phyloP scores from a whole-genome alignment of 2,797 vertebrate species.

The Spinibarbus caldwelli region DNA sequence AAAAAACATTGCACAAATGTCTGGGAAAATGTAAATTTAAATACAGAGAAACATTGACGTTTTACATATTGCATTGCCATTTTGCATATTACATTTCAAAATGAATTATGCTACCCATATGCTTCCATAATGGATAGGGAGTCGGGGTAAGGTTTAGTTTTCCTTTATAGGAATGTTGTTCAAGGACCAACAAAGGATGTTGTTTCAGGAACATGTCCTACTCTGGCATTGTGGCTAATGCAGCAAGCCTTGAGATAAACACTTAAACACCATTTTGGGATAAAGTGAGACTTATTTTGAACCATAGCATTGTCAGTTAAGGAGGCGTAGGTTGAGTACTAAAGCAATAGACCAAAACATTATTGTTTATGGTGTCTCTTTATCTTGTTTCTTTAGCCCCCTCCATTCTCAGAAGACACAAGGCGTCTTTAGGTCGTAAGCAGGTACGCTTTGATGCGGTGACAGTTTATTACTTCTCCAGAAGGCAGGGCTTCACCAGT shows the following conservation, averaged over 20 bases:
- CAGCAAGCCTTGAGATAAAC: neutral
- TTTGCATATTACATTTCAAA: no score
- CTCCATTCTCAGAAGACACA: conserved; percentile 91
- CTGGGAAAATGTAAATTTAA: no score
- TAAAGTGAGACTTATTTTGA: neutral
- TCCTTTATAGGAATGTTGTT: neutral
- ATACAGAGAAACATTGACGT: no score
- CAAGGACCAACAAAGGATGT: neutral
- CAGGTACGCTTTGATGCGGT: conserved; percentile 93
- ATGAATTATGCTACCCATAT: no score
- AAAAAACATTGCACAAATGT: no score
- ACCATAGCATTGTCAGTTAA: neutral
- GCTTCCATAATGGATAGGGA: no score
- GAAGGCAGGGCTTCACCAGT: conserved; percentile 94
- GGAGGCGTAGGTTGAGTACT: neutral
- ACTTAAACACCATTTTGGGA: neutral
- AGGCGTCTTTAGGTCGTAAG: conserved; percentile 85
- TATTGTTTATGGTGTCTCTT: conserved; percentile 6
- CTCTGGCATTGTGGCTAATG: neutral
- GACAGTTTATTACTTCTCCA: conserved; percentile 95
- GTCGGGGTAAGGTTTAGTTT: no score
- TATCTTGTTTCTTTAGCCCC: conserved; percentile 79
- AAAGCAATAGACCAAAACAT: neutral
- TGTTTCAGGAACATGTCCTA: neutral
- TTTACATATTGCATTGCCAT: no score